Evolutionary conservation across 2,888 invertebrate genomes (phyloP).

Genomic region (Drosophila neoperkinsi): DNA sequence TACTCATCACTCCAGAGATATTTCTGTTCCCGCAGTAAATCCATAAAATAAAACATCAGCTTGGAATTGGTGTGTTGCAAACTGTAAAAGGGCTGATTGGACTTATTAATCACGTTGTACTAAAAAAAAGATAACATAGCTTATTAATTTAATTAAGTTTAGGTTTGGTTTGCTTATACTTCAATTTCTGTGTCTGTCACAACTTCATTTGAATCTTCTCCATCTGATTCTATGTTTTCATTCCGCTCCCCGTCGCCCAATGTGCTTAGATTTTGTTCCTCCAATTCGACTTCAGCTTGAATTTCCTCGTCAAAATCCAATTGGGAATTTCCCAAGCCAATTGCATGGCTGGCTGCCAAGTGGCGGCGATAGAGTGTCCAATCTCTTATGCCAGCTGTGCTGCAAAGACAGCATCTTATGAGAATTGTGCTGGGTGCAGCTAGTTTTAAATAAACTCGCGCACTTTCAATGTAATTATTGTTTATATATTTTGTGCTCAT

Average conservation of each 20-base stretch:
- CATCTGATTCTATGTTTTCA: neutral
- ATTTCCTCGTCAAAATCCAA: conserved; percentile 32
- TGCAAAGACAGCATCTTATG: conserved; percentile 52
- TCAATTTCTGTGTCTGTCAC: neutral
- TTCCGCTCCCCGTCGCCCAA: neutral
- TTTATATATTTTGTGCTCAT: conserved; percentile 18
- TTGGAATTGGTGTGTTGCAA: conserved; percentile 30
- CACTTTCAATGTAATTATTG: conserved; percentile 42
- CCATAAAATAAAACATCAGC: conserved; percentile 47
- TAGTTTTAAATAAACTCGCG: conserved; percentile 44
- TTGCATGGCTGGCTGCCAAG: conserved; percentile 17
- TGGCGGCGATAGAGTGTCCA: conserved; percentile 38
- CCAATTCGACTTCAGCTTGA: conserved; percentile 46
- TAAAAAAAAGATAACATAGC: neutral
- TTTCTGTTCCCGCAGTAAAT: conserved; percentile 27
- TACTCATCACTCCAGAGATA: conserved; percentile 32
- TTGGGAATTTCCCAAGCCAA: neutral
- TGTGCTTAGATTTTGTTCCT: conserved; percentile 27
- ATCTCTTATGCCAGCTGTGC: conserved; percentile 6
- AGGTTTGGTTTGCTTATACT: neutral
- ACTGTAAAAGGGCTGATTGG: conserved; percentile 43
- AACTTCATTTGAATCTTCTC: neutral
- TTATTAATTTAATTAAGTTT: neutral
- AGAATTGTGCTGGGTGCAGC: conserved; percentile 11
- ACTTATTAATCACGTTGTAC: conserved; percentile 10